phyloP scores from a whole-genome alignment of 2,797 vertebrate genomes.

The Scolopax bukidnonensis region DNA sequence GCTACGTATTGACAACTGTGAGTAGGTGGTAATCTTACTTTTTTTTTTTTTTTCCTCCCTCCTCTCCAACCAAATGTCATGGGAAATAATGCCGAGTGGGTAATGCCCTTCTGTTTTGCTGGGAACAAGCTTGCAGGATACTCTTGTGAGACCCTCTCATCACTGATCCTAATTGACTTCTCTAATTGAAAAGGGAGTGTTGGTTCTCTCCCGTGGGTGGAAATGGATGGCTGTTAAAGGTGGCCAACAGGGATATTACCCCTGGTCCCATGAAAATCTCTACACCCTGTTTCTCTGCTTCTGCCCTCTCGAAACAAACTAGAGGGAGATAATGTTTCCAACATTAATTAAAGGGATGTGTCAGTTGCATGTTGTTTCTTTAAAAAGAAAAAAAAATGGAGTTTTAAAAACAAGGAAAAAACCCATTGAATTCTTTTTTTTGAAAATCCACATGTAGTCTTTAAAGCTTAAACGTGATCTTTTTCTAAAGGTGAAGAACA shows the following conservation, averaged over 20 bases:
- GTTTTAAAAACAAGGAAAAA: not conserved
- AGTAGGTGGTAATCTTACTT: slow-evolving; percentile 59
- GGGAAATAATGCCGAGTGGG: slow-evolving; percentile 61
- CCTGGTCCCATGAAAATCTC: not conserved
- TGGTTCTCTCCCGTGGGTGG: not conserved
- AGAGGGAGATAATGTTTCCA: not conserved
- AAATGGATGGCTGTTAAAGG: not conserved
- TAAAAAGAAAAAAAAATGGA: not conserved
- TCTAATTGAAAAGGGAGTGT: slow-evolving; percentile 51
- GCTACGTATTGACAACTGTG: slow-evolving; percentile 48
- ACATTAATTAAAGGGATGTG: not conserved
- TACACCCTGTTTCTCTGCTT: not conserved
- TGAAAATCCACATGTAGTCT: not conserved
- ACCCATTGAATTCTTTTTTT: not conserved
- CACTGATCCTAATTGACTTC: slow-evolving; percentile 50
- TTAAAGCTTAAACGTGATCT: not conserved
- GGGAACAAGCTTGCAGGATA: slow-evolving; percentile 38
- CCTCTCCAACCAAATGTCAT: slow-evolving; percentile 61
- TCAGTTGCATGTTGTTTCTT: not conserved
- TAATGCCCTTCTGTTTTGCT: slow-evolving; percentile 64
- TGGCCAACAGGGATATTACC: slow-evolving; percentile 7
- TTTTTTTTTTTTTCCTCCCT: not conserved
- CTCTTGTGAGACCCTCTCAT: slow-evolving; percentile 47
- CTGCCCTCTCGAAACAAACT: not conserved
- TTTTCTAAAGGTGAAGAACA: not conserved